These are phyloP conservation scores for Lycorma delicatula DNA, from an alignment of 1,140 invertebrate species.

Conservation along the genomic window DNA sequence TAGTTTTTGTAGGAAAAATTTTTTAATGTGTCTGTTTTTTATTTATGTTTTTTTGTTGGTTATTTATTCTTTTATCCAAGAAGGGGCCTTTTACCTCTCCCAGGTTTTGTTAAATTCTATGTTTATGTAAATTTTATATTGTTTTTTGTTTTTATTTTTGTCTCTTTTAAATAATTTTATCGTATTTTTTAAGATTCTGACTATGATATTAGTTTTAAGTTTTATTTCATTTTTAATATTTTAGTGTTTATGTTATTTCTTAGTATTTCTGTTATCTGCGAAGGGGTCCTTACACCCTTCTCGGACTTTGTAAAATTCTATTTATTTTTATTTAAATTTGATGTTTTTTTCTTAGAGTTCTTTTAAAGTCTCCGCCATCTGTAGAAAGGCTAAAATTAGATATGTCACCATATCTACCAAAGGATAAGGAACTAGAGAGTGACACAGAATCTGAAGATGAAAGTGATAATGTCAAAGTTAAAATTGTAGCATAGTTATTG, in stretches of 20 bases:
- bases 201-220: neutral
- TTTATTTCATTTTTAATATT: neutral
- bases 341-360: slow-evolving; percentile 36
- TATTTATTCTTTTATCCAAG: no score
- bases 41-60: no score
- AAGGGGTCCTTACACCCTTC: neutral
- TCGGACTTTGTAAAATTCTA: neutral
- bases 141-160: no score
- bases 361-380: slow-evolving; percentile 46
- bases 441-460: slow-evolving; percentile 29
- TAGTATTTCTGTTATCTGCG: neutral
- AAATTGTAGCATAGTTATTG: neutral
- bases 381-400: slow-evolving; percentile 55
- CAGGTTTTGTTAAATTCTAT: no score
- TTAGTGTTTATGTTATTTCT: neutral
- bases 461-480: slow-evolving; percentile 26
- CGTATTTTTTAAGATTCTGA: no score
- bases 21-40: no score
- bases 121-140: no score
- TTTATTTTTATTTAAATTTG: slow-evolving; percentile 3
- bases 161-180: no score
- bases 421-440: slow-evolving; percentile 19
- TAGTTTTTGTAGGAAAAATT: no score
- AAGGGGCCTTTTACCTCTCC: no score
- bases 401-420: slow-evolving; percentile 46